Percentiles rank a stretch among this genome's conserved stretches.
phyloP scores from a whole-genome alignment of 2,888 invertebrate species.

The Cremastobaeus sp. region DNA sequence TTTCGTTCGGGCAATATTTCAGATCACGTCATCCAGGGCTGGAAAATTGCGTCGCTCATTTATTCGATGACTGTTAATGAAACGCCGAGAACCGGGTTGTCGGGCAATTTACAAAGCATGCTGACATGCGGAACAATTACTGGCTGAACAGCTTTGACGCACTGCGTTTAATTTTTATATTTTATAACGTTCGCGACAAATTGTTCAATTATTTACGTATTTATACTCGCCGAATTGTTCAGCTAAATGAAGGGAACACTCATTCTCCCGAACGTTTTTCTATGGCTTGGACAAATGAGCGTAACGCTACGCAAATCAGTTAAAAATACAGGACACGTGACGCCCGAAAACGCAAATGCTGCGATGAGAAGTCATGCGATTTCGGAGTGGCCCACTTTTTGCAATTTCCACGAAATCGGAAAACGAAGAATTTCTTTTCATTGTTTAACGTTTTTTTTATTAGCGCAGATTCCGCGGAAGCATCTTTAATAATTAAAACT shows the following conservation, averaged over 20 bases:
- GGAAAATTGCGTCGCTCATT: conserved; percentile 4
- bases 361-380: no score
- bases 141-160: conserved; percentile 16
- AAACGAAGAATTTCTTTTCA: no score
- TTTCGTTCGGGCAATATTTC: not conserved
- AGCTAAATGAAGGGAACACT: conserved; percentile 5
- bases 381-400: no score
- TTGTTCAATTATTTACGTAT: conserved; percentile 13
- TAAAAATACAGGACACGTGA: no score
- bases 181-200: conserved; percentile 7
- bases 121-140: conserved; percentile 17
- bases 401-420: no score
- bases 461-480: no score
- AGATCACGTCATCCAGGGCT: not conserved
- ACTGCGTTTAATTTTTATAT: conserved; percentile 12
- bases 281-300: no score
- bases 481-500: no score
- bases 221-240: not conserved
- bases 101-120: conserved; percentile 20
- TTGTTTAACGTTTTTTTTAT: no score
- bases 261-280: no score
- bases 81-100: conserved; percentile 6
- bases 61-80: conserved; percentile 26
- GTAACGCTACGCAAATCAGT: no score
- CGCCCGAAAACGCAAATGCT: no score